Conservation (phyloP, 2,797 vertebrate species). For the Tapera naevia region DNA sequence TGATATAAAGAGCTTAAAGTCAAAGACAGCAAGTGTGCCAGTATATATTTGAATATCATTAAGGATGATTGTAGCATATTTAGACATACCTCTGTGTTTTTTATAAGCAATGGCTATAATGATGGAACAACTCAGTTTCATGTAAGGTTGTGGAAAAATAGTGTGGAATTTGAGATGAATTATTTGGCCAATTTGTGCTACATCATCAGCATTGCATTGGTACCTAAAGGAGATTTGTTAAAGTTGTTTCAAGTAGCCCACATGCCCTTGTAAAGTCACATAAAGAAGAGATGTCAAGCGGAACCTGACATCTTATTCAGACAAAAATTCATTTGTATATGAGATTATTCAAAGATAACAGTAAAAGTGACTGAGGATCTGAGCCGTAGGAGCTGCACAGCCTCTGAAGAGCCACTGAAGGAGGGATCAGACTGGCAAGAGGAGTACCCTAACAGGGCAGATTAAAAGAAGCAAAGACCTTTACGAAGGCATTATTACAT, state of each 20-base stretch:
- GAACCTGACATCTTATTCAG: background rate
- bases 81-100: background rate
- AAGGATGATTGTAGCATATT: background rate
- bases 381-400: background rate
- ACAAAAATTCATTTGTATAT: background rate
- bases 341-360: background rate
- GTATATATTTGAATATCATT: background rate
- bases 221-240: background rate
- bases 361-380: background rate
- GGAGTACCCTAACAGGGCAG: background rate
- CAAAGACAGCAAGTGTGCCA: background rate
- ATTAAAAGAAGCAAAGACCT: background rate
- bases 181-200: background rate
- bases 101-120: background rate
- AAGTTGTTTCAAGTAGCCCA: background rate
- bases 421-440: background rate
- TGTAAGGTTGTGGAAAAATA: background rate
- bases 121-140: background rate
- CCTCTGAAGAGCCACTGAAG: background rate
- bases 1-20: background rate
- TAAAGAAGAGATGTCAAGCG: background rate
- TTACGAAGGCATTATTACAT: background rate
- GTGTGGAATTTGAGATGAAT: background rate
- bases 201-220: background rate
- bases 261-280: background rate